Conservation (phyloP, 2,888 invertebrate species). For the Diplazon laetatorius region DNA sequence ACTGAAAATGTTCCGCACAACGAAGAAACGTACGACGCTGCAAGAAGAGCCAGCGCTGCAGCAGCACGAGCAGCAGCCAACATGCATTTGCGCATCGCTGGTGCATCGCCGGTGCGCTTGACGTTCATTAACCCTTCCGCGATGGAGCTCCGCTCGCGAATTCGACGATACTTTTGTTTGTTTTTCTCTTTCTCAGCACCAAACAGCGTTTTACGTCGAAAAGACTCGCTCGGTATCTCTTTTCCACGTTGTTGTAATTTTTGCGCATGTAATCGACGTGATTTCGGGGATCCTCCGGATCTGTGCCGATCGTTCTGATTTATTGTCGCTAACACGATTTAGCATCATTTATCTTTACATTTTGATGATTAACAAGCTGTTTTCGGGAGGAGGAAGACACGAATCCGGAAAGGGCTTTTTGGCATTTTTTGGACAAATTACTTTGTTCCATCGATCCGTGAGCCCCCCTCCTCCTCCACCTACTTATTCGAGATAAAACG, state of each 20-base stretch:
- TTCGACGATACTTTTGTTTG: slow-evolving; percentile 55
- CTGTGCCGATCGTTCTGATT: slow-evolving; percentile 3
- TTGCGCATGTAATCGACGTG: slow-evolving; percentile 9
- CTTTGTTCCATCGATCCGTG: no score
- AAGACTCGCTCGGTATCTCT: slow-evolving; percentile 21
- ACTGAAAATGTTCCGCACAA: slow-evolving; percentile 55
- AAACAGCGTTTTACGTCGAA: background rate
- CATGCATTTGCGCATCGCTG: slow-evolving; percentile 66
- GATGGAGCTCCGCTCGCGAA: slow-evolving; percentile 45
- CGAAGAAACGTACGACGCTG: slow-evolving; percentile 44
- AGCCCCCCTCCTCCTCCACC: no score
- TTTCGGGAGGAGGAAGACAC: no score
- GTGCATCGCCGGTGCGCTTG: slow-evolving; percentile 65
- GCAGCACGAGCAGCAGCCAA: slow-evolving; percentile 56
- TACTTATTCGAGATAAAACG: no score
- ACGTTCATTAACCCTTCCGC: slow-evolving; percentile 77
- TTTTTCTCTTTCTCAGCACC: slow-evolving; percentile 19
- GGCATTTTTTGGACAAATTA: no score
- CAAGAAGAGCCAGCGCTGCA: no score
- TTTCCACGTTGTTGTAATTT: slow-evolving; percentile 1
- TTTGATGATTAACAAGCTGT: background rate
- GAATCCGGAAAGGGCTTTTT: no score
- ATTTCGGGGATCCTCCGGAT: slow-evolving; percentile 24
- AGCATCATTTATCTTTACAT: slow-evolving; percentile 40
- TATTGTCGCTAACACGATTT: slow-evolving; percentile 33